phyloP scores from a whole-genome alignment of 2,797 vertebrate species.

The Anomalospiza imberbis region DNA sequence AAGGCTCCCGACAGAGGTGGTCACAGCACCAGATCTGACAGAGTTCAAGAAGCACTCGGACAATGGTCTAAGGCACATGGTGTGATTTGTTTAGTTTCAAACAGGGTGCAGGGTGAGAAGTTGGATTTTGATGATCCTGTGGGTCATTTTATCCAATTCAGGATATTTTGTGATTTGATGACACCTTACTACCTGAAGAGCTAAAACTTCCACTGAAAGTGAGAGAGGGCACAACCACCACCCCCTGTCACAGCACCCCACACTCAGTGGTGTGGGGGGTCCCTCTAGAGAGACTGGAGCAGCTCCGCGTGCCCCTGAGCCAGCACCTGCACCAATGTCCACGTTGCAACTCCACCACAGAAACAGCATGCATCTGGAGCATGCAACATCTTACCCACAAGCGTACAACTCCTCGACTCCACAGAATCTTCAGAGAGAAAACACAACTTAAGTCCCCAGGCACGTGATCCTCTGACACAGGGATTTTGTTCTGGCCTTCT shows the following conservation, averaged over 20 bases:
- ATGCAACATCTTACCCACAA: background rate
- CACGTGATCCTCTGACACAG: background rate
- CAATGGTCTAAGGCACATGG: background rate
- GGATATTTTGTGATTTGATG: background rate
- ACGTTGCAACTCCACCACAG: fast-evolving
- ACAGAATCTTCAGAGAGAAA: background rate
- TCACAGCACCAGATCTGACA: background rate
- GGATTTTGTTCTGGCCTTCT: background rate
- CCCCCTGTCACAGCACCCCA: fast-evolving
- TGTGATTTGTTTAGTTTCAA: fast-evolving
- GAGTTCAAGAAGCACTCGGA: background rate
- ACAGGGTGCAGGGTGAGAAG: background rate
- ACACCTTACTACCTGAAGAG: background rate
- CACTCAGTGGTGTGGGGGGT: fast-evolving
- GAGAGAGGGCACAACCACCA: fast-evolving
- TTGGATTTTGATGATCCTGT: fast-evolving
- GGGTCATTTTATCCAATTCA: background rate
- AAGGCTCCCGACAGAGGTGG: background rate
- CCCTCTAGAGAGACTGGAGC: fast-evolving
- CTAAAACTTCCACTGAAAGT: background rate
- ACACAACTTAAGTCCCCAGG: background rate
- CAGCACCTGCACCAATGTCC: background rate
- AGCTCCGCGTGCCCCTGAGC: fast-evolving
- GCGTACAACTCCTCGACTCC: fast-evolving
- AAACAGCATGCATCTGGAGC: background rate